Conservation (phyloP, 2,888 invertebrate species). For the Lasioglossum calceatum region DNA sequence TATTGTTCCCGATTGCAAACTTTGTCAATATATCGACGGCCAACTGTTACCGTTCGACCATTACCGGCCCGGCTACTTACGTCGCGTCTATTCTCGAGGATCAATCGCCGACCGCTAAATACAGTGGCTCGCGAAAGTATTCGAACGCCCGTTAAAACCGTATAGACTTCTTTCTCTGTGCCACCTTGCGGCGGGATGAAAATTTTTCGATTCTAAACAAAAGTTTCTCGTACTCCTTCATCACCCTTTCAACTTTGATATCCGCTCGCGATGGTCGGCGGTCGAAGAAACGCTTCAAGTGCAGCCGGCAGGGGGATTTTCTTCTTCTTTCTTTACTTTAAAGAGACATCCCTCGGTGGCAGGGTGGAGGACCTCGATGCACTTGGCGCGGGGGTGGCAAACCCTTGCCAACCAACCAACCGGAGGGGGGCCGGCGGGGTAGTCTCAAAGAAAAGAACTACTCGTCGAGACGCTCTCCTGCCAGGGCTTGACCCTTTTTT, state of each 20-base stretch:
- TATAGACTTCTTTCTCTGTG: background rate
- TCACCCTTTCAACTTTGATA: conserved; percentile 37
- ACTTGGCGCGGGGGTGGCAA: conserved; percentile 37
- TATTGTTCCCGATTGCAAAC: conserved; percentile 53
- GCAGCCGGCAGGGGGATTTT: conserved; percentile 41
- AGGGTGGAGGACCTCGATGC: conserved; percentile 62
- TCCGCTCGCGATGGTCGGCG: background rate
- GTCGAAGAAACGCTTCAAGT: conserved; percentile 37
- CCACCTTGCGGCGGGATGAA: background rate
- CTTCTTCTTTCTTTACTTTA: conserved; percentile 39
- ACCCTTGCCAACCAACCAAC: conserved; percentile 48
- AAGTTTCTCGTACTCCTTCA: conserved; percentile 1
- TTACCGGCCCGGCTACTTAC: conserved; percentile 50
- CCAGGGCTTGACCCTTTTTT: conserved; percentile 76
- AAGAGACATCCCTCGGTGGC: conserved; percentile 56
- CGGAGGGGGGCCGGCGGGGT: conserved; percentile 25
- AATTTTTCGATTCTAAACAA: background rate
- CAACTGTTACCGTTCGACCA: conserved; percentile 70
- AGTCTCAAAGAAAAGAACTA: conserved; percentile 69
- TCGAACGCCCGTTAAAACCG: background rate
- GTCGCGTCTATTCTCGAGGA: conserved; percentile 53
- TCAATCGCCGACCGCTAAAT: conserved; percentile 9
- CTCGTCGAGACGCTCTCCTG: conserved; percentile 67
- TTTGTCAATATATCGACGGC: conserved; percentile 76
- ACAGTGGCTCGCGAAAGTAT: conserved; percentile 14